Base-by-base conservation (phyloP, 1,140 invertebrate genomes). In the Eueides isabella region DNA sequence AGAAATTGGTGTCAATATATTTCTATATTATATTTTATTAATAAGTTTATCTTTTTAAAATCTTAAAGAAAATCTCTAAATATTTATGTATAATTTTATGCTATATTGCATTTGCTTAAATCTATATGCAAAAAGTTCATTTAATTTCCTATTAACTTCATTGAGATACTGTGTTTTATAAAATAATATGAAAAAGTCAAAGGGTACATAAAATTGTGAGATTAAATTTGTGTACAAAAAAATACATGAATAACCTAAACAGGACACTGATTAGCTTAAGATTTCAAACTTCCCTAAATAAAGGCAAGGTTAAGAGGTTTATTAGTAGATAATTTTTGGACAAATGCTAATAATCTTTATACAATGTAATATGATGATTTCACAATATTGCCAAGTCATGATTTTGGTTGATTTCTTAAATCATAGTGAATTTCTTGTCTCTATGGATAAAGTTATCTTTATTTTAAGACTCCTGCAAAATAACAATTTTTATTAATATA, bases 351-450 rank as follows among this genome's bases (percentile, higher is more conserved):
- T 55, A 55, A 55, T 55, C n/a, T 55, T 26, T 19, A 23, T 23
- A 4, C 48, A 55, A 12, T 55, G 9, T 4, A 55, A 9, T 4
- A 55, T 55, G 19, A 23, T 14, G 48, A 23, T 55, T 12, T 55
- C n/a, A 55, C 9, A 55, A 55, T 55, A 23, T 55, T 55, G 48
- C 12, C 48, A 11, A 55, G 48, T 55, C 48, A 55, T 55, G 11
- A 55, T 55, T 55, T 55, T 55, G 48, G 11, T n/a, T n/a, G n/a
- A 55, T 1, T 4, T 55, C 48, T 26, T 55, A 12, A 55, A 11
- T 2, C 23, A 9, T 26, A 55, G 23, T 23, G 11, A 55, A 55
- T 55, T 55, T 55, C 23, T 7, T 55, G 19, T 44, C 16, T 44
- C 41, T 5, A 55, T 12, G 12, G 12, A 55, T 26, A 48, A 48